Conservation (phyloP, 1,140 invertebrate species). For the Philopotamus ludificatus region DNA sequence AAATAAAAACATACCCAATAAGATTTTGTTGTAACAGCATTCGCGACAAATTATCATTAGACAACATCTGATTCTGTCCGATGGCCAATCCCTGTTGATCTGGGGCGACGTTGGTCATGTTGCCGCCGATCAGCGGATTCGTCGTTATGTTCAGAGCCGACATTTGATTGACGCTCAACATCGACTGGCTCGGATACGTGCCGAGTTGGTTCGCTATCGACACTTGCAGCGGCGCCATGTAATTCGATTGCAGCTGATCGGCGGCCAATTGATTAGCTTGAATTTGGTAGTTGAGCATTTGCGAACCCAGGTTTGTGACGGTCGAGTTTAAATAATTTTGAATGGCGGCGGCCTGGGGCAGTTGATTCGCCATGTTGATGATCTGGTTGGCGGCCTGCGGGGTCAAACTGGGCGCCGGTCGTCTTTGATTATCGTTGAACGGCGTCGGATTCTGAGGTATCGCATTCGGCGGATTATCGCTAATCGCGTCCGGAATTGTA, state of each 20-base stretch:
- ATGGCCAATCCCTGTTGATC: constrained; percentile 43
- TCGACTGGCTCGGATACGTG: constrained; percentile 23
- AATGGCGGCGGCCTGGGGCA: constrained; percentile 32
- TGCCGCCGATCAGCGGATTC: constrained; percentile 39
- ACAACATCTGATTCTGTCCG: constrained; percentile 46
- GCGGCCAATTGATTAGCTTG: constrained; percentile 30
- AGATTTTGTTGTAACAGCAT: constrained; percentile 56
- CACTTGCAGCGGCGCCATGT: constrained; percentile 38
- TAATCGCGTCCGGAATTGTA: background rate
- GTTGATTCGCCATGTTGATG: constrained; percentile 32
- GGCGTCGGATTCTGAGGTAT: background rate
- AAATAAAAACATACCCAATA: constrained; percentile 48
- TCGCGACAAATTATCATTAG: constrained; percentile 53
- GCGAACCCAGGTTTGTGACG: constrained; percentile 32
- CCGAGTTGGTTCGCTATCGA: constrained; percentile 36
- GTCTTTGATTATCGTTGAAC: constrained; percentile 21
- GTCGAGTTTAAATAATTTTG: constrained; percentile 36
- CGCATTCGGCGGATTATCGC: constrained; percentile 6
- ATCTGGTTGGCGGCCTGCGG: constrained; percentile 33
- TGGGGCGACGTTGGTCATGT: constrained; percentile 43
- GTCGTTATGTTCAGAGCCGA: constrained; percentile 38
- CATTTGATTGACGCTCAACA: constrained; percentile 30
- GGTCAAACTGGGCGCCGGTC: constrained; percentile 33
- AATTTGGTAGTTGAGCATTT: constrained; percentile 37
- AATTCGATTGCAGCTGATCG: constrained; percentile 34